A percentile compares a stretch with the other conserved stretches of the same genome.
phyloP scores from a whole-genome alignment of 2,113 vertebrate species.

The Tonatia bakeri region DNA sequence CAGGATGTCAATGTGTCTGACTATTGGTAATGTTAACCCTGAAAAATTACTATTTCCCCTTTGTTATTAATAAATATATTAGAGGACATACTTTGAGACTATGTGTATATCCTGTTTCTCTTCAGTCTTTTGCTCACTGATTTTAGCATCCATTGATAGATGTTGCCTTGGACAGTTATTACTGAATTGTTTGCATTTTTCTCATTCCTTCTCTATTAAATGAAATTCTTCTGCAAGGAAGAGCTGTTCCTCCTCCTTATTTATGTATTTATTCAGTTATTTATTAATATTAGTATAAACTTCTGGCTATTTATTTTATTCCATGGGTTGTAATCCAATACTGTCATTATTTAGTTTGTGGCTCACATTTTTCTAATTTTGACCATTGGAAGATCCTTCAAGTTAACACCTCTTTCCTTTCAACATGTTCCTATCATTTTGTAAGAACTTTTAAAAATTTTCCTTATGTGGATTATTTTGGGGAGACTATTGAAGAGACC shows the following conservation, averaged over 20 bases:
- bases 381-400: background rate
- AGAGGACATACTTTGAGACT: background rate
- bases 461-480: background rate
- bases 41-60: background rate
- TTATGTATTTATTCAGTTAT: background rate
- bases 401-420: background rate
- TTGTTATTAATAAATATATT: background rate
- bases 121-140: background rate
- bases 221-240: background rate
- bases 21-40: background rate
- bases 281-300: background rate
- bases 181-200: background rate
- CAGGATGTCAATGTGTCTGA: background rate
- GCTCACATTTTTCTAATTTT: background rate
- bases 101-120: background rate
- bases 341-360: background rate
- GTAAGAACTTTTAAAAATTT: background rate
- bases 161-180: background rate
- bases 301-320: background rate
- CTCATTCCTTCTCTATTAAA: background rate
- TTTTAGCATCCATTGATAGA: background rate
- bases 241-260: background rate
- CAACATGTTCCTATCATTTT: background rate
- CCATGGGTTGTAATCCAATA: background rate
- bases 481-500: background rate